Percentiles rank a stretch among this genome's conserved stretches.
Conservation (phyloP, 2,797 vertebrate genomes). For the Pseudocheirus occidentalis region DNA sequence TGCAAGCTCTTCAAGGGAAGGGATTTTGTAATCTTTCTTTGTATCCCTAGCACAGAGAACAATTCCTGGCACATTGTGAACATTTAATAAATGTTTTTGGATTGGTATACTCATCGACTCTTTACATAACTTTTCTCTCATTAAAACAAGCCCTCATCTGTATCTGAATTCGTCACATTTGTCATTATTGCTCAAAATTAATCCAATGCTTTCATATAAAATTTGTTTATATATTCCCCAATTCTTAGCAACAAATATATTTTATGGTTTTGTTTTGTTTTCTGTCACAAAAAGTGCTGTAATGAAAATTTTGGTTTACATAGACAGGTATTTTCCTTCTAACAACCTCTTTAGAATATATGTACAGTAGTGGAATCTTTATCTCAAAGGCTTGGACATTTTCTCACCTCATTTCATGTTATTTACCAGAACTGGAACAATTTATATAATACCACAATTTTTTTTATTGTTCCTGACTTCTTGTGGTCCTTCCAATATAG, state of each 20-base stretch:
- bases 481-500: neutral
- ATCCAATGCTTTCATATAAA: neutral
- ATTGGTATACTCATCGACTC: neutral
- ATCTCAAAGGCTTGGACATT: neutral
- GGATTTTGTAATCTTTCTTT: neutral
- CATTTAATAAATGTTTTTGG: neutral
- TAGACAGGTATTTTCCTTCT: neutral
- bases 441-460: neutral
- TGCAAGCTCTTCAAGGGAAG: neutral
- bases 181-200: neutral
- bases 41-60: neutral
- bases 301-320: neutral
- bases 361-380: neutral
- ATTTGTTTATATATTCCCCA: neutral
- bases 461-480: neutral
- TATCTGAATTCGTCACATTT: neutral
- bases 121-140: neutral
- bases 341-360: neutral
- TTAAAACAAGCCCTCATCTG: neutral
- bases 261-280: neutral
- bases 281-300: neutral
- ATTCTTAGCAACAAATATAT: neutral
- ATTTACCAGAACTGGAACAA: neutral
- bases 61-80: neutral
- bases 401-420: neutral